Percentiles rank a stretch among this genome's conserved stretches.
These are phyloP conservation scores for Sarcophilus harrisii DNA, from an alignment of 2,797 vertebrate species.

Conservation along the genomic window DNA sequence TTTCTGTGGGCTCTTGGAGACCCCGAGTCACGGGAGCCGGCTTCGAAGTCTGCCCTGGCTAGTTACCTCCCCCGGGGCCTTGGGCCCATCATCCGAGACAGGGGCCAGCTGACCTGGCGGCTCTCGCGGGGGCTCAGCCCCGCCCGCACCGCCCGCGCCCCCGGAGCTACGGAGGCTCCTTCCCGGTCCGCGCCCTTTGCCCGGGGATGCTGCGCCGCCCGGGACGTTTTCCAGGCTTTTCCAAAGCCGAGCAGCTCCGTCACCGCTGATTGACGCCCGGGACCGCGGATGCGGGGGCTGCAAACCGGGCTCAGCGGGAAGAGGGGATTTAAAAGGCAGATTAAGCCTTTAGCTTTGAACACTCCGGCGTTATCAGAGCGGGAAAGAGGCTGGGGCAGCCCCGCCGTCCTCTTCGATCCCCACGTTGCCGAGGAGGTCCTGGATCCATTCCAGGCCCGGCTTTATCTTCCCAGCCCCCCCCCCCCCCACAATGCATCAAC, in stretches of 20 bases:
- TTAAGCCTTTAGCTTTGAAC: constrained; percentile 79
- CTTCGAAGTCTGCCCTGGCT: neutral
- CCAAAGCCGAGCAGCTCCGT: constrained; percentile 71
- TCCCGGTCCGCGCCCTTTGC: constrained; percentile 71
- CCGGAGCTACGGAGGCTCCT: neutral
- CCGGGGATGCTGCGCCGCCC: constrained; percentile 69
- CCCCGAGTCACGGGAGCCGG: neutral
- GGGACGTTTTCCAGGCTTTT: constrained; percentile 79
- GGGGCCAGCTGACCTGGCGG: too few species aligned
- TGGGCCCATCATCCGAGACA: too few species aligned
- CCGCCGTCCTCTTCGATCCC: too few species aligned
- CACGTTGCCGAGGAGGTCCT: too few species aligned
- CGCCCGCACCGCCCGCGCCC: too few species aligned
- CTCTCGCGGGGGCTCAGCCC: too few species aligned
- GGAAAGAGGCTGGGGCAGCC: constrained; percentile 76
- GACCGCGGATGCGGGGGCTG: constrained; percentile 65
- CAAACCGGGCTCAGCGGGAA: constrained; percentile 78
- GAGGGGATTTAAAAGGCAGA: constrained; percentile 82
- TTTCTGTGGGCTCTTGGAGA: constrained; percentile 39
- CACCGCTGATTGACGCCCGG: constrained; percentile 72
- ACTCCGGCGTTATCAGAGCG: constrained; percentile 79
- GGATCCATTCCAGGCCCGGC: constrained; percentile 26
- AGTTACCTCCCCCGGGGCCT: neutral
- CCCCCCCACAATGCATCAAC: constrained; percentile 52
- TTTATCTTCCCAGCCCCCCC: constrained; percentile 64